Base-by-base conservation (phyloP, 2,113 vertebrate genomes). In the Sminthopsis crassicaudata region DNA sequence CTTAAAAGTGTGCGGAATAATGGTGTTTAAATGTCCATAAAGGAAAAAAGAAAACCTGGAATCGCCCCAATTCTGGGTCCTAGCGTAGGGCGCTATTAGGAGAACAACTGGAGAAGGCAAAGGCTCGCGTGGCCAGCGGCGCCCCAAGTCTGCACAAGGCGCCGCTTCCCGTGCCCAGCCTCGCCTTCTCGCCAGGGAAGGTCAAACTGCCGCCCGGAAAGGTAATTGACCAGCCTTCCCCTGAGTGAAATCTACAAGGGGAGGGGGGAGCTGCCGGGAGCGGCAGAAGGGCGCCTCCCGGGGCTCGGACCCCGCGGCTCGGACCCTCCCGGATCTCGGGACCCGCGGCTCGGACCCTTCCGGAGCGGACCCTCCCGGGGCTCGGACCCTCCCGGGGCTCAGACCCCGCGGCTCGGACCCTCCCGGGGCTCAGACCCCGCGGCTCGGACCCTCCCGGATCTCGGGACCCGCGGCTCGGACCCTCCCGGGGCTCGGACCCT, bases 161-260 rank as follows among this genome's bases (percentile, higher is more conserved):
- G 46, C 84, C 57, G 67, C 23, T 92, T 92, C 27, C 89, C 11
- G 22, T 3, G 89, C 1, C 24, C 0, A 26, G 53, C 16, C 57
- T 1, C 6, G 50, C 76, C 92, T 92, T 95, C 91, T 16, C 91
- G 96, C 95, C 96, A 95, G 95, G 95, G 95, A 95, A 96, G 84
- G 97, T 53, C 97, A 42, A 95, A 95, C 2, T 94, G 84, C 23
- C 76, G 94, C 94, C 93, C 96, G 94, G 92, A 93, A 96, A 96
- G 88, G 90, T 95, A 95, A 97, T 91, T 93, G 93, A 95, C 96
- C 94, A 95, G 95, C 96, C 93, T 2, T 92, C 48, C 57, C 2
- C 88, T 53, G 60, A 51, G 50, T 8, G 50, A 51, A 51, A 51
- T 9, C 50, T 51, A 0, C 50, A 51, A 51, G 50, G 50, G 50